Evolutionary conservation across 1,140 invertebrate species (phyloP).

Genomic region (Dendroctonus valens): DNA sequence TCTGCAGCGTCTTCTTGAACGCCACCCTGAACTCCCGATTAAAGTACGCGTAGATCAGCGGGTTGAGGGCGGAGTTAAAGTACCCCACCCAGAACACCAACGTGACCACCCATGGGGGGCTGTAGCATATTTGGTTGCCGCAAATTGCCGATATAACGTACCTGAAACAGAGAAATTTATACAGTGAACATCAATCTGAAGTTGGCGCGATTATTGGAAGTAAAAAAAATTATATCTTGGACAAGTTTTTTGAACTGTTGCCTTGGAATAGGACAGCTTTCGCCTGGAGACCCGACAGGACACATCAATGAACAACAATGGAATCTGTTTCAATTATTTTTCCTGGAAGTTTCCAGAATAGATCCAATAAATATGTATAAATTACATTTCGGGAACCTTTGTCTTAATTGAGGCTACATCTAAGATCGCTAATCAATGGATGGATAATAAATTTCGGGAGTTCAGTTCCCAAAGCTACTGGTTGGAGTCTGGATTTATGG

Average conservation of each 20-base stretch:
- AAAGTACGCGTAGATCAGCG: slow-evolving; percentile 95
- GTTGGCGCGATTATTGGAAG: no score
- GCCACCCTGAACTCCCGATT: slow-evolving; percentile 92
- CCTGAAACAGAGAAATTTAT: slow-evolving; percentile 56
- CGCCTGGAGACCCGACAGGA: no score
- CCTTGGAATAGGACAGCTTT: no score
- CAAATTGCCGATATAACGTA: slow-evolving; percentile 80
- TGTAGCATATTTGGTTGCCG: slow-evolving; percentile 65
- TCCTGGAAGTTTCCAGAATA: no score
- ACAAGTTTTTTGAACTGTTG: no score
- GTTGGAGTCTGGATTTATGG: not conserved
- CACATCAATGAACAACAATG: no score
- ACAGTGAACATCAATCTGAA: no score
- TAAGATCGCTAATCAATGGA: slow-evolving; percentile 12
- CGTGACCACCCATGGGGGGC: slow-evolving; percentile 75
- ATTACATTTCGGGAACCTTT: not conserved
- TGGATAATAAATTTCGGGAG: slow-evolving; percentile 9
- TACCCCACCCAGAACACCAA: slow-evolving; percentile 96
- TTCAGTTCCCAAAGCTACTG: not conserved
- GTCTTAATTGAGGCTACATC: slow-evolving; percentile 2
- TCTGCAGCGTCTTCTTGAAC: slow-evolving; percentile 88
- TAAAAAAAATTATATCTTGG: no score
- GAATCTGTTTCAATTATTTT: no score
- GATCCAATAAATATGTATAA: not conserved
- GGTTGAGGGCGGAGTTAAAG: slow-evolving; percentile 95